Percentiles rank a stretch among this genome's conserved stretches.
phyloP scores from a whole-genome alignment of 2,113 vertebrate species.

The Ptilorrhoa leucosticta region DNA sequence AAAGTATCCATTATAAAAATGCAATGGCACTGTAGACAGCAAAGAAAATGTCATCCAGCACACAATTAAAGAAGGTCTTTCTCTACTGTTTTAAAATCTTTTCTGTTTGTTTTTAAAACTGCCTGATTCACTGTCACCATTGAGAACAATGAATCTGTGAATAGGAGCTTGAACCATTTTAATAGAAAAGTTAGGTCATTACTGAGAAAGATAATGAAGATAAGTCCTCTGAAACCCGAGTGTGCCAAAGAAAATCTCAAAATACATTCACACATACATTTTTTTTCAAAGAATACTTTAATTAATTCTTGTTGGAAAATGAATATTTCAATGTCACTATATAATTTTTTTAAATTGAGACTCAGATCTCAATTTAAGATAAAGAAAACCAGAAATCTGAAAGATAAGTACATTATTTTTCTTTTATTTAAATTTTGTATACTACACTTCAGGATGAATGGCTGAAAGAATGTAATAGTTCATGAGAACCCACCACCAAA shows the following conservation, averaged over 20 bases:
- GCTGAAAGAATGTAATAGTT: background rate
- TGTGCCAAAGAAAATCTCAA: constrained; percentile 64
- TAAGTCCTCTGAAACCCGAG: constrained; percentile 53
- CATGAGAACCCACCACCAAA: background rate
- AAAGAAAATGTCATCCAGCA: constrained; percentile 66
- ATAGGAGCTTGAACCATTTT: constrained; percentile 65
- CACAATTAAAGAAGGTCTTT: constrained; percentile 64
- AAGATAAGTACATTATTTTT: background rate
- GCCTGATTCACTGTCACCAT: constrained; percentile 57
- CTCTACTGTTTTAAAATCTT: constrained; percentile 39
- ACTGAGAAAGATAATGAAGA: constrained; percentile 55
- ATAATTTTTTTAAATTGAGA: background rate
- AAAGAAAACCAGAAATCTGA: constrained; percentile 2
- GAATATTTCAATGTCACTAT: background rate
- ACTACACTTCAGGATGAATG: background rate
- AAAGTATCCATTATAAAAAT: constrained; percentile 77
- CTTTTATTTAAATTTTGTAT: background rate
- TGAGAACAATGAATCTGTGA: constrained; percentile 60
- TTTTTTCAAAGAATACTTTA: constrained; percentile 66
- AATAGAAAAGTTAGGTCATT: constrained; percentile 62
- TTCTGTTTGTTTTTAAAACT: constrained; percentile 65
- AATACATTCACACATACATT: constrained; percentile 42
- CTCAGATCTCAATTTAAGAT: constrained; percentile 6
- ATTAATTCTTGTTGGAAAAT: constrained; percentile 54
- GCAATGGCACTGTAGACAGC: constrained; percentile 45